phyloP scores from a whole-genome alignment of 1,140 invertebrate genomes.

The Papilio helenus region DNA sequence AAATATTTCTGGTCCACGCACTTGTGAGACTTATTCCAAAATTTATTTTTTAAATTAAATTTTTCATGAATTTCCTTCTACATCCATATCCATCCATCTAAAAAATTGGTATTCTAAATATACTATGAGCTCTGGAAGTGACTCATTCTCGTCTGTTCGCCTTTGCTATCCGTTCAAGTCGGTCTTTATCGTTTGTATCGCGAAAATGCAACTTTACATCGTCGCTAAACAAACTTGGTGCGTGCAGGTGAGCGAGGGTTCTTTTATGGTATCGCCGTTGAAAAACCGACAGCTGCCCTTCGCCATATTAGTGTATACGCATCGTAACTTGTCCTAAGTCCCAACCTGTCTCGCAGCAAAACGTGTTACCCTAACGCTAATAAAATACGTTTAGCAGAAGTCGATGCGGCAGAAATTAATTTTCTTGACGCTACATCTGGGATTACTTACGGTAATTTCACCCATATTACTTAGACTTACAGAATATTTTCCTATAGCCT shows the following conservation, averaged over 20 bases:
- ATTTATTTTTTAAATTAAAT: neutral
- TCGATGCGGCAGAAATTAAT: constrained; percentile 58
- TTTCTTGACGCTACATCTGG: constrained; percentile 47
- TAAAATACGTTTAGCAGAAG: constrained; percentile 50
- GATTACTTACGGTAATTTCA: constrained; percentile 41
- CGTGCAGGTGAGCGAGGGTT: constrained; percentile 54
- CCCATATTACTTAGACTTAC: constrained; percentile 49
- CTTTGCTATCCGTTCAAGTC: neutral
- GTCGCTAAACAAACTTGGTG: constrained; percentile 51
- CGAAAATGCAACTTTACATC: constrained; percentile 46
- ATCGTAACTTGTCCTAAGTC: constrained; percentile 66
- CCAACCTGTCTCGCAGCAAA: constrained; percentile 51
- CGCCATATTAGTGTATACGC: constrained; percentile 62
- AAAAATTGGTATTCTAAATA: neutral
- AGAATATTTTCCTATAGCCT: constrained; percentile 45
- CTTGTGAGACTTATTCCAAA: neutral
- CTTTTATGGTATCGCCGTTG: constrained; percentile 60
- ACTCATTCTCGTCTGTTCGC: neutral
- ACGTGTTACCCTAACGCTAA: constrained; percentile 53
- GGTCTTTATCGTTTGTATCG: constrained; percentile 38
- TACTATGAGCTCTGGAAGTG: neutral
- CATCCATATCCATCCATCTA: too few species aligned
- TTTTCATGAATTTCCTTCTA: too few species aligned
- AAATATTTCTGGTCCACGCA: neutral
- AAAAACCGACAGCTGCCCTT: constrained; percentile 66